These are phyloP conservation scores for Taenioides sp. DNA, from an alignment of 2,797 vertebrate species.

Conservation along the genomic window DNA sequence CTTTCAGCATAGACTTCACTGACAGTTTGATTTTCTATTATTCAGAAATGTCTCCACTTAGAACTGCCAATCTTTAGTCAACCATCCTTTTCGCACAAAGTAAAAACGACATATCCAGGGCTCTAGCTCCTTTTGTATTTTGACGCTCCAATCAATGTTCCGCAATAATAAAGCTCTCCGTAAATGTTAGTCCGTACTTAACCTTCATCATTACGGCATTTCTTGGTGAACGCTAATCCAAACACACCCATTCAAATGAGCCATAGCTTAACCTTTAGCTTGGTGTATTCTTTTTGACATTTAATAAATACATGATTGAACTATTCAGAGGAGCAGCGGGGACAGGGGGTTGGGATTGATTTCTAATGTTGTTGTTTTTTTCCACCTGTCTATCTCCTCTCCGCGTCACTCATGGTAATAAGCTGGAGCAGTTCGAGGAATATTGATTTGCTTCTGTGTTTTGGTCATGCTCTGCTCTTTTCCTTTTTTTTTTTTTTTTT, in stretches of 20 bases:
- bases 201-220: background rate
- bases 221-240: background rate
- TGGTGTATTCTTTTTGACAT: conserved; percentile 5
- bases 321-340: conserved; percentile 33
- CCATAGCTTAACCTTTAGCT: background rate
- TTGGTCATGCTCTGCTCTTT: conserved; percentile 46
- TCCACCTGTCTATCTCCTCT: conserved; percentile 14
- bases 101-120: background rate
- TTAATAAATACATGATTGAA: conserved; percentile 27
- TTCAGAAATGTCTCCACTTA: background rate
- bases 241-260: conserved; percentile 4
- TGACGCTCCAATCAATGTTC: background rate
- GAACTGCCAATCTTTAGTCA: background rate
- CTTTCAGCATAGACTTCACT: background rate
- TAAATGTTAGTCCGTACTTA: conserved; percentile 4
- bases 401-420: conserved; percentile 45
- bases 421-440: conserved; percentile 31
- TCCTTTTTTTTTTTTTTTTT: conserved; percentile 16
- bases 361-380: conserved; percentile 15
- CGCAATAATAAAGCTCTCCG: background rate
- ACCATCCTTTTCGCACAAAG: background rate
- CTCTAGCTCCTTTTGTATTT: background rate
- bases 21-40: background rate
- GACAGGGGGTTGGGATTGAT: conserved; percentile 8
- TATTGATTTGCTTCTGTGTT: conserved; percentile 62